Evolutionary conservation across 2,888 invertebrate species (phyloP).

Genomic region (Stramonita haemastoma): DNA sequence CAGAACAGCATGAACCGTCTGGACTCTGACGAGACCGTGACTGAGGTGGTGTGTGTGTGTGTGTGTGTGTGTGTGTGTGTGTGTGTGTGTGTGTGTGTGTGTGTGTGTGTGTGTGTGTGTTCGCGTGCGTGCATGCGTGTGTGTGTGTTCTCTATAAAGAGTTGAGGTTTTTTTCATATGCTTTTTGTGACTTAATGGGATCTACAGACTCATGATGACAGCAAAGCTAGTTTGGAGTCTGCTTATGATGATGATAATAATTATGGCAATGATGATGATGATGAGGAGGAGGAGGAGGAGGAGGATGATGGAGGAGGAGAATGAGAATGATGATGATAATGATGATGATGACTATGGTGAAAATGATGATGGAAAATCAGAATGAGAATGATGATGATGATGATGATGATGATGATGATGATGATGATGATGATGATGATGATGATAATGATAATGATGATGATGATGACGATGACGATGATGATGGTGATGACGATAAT

Average conservation of each 20-base stretch:
- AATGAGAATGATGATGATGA: not conserved
- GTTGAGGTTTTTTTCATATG: not conserved
- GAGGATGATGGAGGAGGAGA: constrained; percentile 31
- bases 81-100: constrained; percentile 27
- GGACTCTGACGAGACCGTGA: constrained; percentile 81
- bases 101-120: constrained; percentile 7
- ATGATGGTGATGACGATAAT: not conserved
- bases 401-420: no score
- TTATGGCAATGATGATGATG: not conserved
- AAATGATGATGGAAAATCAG: no score
- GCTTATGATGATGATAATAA: no score
- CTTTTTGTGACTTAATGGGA: no score
- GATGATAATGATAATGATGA: not conserved
- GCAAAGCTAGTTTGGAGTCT: no score
- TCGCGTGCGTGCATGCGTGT: not conserved
- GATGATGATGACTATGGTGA: no score
- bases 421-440: no score
- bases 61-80: constrained; percentile 31
- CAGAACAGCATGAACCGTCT: constrained; percentile 92
- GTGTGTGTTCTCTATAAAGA: not conserved
- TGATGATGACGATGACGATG: constrained; percentile 11
- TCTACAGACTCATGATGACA: no score
- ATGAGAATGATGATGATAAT: no score
- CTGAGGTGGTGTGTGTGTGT: constrained; percentile 58
- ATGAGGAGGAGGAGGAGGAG: not conserved